A percentile compares a stretch with the other conserved stretches of the same genome.
Conservation (phyloP, 2,888 invertebrate species). For the Hemicrepidius hirtus region DNA sequence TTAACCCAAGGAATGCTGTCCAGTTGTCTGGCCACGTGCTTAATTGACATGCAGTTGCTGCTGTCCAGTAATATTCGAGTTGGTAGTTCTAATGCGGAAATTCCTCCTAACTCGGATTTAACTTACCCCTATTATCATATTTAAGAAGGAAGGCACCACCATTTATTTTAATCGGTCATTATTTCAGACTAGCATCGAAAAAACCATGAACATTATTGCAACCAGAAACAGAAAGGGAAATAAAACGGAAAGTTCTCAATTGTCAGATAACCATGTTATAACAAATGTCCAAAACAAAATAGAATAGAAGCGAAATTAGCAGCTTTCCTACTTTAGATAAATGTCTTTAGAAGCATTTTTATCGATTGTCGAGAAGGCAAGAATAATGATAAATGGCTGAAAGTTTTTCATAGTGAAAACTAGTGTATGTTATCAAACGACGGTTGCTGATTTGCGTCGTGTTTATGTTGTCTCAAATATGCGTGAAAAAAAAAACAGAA, state of each 20-base stretch:
- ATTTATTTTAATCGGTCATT: neutral
- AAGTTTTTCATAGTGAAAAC: conserved; percentile 60
- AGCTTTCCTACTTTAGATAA: conserved; percentile 57
- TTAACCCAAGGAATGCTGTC: conserved; percentile 65
- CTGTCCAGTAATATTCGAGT: conserved; percentile 38
- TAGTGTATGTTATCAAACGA: conserved; percentile 51
- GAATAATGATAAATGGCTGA: conserved; percentile 60
- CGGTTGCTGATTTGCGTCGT: conserved; percentile 29
- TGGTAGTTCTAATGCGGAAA: conserved; percentile 29
- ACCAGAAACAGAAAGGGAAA: neutral
- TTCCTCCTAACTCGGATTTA: conserved; percentile 28
- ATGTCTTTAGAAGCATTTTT: conserved; percentile 49
- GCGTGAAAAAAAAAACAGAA: conserved; percentile 43
- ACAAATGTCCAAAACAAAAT: conserved; percentile 31
- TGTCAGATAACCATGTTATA: conserved; percentile 27
- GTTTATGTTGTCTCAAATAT: conserved; percentile 17
- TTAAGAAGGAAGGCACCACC: conserved; percentile 5
- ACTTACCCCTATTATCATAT: conserved; percentile 5
- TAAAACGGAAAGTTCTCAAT: neutral
- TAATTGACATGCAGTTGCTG: conserved; percentile 65
- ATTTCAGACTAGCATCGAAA: neutral
- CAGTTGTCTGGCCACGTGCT: conserved; percentile 61
- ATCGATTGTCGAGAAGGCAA: conserved; percentile 56
- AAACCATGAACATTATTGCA: neutral
- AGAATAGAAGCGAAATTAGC: conserved; percentile 54